phyloP scores from a whole-genome alignment of 1,140 invertebrate genomes.

The Stegodyphus dumicola region DNA sequence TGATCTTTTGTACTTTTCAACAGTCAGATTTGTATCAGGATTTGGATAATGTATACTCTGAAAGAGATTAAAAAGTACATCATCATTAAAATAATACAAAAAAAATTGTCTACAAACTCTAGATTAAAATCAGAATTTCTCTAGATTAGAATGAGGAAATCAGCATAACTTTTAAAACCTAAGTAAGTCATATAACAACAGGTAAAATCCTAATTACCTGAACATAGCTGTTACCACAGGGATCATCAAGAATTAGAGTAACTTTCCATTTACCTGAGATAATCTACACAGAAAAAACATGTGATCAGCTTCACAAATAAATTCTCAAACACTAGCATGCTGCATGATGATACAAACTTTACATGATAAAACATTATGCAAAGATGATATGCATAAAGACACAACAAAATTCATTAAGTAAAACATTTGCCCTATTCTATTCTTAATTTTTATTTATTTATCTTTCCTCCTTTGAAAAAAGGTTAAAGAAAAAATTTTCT shows the following conservation, averaged over 20 bases:
- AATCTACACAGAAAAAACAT: slow-evolving; percentile 47
- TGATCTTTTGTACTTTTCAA: slow-evolving; percentile 84
- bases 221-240: slow-evolving; percentile 96
- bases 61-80: slow-evolving; percentile 56
- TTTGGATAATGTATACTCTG: slow-evolving; percentile 81
- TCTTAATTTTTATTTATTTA: no score
- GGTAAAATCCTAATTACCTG: slow-evolving; percentile 74
- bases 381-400: no score
- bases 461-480: no score
- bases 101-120: neutral
- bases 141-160: no score
- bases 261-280: slow-evolving; percentile 73
- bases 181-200: neutral
- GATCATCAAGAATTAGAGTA: slow-evolving; percentile 92
- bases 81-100: neutral
- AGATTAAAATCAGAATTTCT: neutral
- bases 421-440: no score
- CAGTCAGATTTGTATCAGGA: slow-evolving; percentile 78
- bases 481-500: no score
- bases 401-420: no score
- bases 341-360: no score
- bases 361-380: no score
- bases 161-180: no score
- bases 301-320: no score
- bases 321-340: no score